These are phyloP conservation scores for Spilosoma lubricipeda DNA, from an alignment of 2,888 invertebrate species.

Conservation along the genomic window DNA sequence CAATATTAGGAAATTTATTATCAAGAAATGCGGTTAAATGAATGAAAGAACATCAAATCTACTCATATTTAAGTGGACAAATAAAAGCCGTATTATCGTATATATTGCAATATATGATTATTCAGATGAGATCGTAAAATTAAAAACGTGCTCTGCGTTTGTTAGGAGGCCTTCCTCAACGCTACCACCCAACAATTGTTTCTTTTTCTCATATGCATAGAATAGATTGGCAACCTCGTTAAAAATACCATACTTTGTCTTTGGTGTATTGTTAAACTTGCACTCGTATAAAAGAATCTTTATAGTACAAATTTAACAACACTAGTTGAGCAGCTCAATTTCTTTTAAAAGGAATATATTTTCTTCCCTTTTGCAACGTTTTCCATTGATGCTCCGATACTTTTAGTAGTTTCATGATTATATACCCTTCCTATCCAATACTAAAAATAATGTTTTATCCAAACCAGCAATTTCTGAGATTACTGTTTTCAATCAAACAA, in stretches of 20 bases:
- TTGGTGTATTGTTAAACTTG: constrained; percentile 7
- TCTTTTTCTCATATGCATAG: constrained; percentile 1
- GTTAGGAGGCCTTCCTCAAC: background rate
- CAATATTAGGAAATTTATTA: background rate
- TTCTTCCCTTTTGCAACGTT: too few species aligned
- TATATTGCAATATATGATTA: background rate
- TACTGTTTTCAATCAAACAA: too few species aligned
- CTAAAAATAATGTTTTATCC: too few species aligned
- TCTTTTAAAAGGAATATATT: too few species aligned
- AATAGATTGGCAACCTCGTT: background rate
- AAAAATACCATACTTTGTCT: constrained; percentile 12
- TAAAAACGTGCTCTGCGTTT: background rate
- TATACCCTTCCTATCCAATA: too few species aligned
- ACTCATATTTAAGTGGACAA: background rate
- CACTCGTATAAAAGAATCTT: constrained; percentile 1
- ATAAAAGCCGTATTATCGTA: background rate
- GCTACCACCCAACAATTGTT: background rate
- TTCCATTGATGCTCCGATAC: too few species aligned
- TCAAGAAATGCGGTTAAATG: background rate
- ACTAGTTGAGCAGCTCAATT: too few species aligned
- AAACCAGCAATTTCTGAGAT: too few species aligned
- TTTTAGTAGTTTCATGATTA: too few species aligned
- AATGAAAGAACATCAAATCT: background rate
- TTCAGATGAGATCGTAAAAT: background rate
- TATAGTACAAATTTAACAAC: background rate